These are phyloP conservation scores for Drosophila carrolli DNA, from an alignment of 1,140 invertebrate genomes.

Conservation along the genomic window DNA sequence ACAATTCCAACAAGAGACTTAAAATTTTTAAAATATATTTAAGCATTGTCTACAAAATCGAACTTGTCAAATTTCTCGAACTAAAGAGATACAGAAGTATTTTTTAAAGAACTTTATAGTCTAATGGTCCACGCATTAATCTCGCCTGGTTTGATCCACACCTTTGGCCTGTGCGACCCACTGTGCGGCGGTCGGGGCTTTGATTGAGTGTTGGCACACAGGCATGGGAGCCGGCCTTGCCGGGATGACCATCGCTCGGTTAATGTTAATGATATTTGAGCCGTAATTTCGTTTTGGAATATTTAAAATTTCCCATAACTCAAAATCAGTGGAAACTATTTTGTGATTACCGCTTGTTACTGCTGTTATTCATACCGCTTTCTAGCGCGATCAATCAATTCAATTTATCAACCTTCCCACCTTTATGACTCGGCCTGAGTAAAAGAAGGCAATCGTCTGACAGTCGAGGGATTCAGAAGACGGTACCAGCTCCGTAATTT, in stretches of 20 bases:
- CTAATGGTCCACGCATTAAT: no score
- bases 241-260: constrained; percentile 51
- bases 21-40: no score
- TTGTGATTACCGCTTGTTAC: constrained; percentile 73
- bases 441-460: constrained; percentile 42
- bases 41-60: no score
- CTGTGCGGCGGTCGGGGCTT: neutral
- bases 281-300: constrained; percentile 65
- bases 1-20: no score
- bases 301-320: constrained; percentile 76
- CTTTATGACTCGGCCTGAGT: constrained; percentile 25
- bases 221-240: neutral
- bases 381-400: constrained; percentile 77
- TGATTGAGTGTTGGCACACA: constrained; percentile 43
- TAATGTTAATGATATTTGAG: constrained; percentile 73
- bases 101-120: no score
- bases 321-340: constrained; percentile 80
- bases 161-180: neutral
- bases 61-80: no score
- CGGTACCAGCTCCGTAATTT: constrained; percentile 31
- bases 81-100: no score
- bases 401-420: constrained; percentile 67
- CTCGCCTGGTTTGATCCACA: neutral
- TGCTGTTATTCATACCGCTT: constrained; percentile 72
- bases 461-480: constrained; percentile 10